These are phyloP conservation scores for Aleiodes leptofemur DNA, from an alignment of 2,888 invertebrate species.

Conservation along the genomic window DNA sequence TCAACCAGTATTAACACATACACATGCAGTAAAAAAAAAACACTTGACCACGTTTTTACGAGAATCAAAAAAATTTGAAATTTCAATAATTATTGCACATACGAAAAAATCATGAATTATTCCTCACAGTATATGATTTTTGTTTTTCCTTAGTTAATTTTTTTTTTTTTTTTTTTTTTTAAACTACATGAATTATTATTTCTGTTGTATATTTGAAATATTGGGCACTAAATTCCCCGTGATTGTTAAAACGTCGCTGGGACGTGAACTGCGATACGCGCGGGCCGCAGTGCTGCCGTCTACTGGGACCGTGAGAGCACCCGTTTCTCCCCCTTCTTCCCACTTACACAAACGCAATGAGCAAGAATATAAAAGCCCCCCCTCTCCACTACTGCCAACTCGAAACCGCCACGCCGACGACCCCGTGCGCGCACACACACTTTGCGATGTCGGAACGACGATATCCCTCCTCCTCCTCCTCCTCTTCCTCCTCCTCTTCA, in stretches of 20 bases:
- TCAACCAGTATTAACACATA: conserved; percentile 3
- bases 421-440: conserved; percentile 61
- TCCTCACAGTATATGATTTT: too few relatives aligned
- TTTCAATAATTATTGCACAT: too few relatives aligned
- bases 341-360: conserved; percentile 51
- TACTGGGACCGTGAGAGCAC: conserved; percentile 69
- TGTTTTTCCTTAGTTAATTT: too few relatives aligned
- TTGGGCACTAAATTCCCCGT: conserved; percentile 29
- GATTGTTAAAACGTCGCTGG: conserved; percentile 45
- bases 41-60: conserved; percentile 11
- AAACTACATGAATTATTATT: too few relatives aligned
- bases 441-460: conserved; percentile 57
- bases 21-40: not conserved
- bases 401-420: conserved; percentile 50
- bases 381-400: conserved; percentile 32
- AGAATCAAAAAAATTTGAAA: too few relatives aligned
- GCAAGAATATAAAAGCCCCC: conserved; percentile 33
- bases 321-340: conserved; percentile 62
- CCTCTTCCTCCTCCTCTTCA: conserved; percentile 30
- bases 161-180: too few relatives aligned
- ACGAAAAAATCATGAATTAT: too few relatives aligned
- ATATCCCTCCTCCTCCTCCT: conserved; percentile 37
- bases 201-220: not conserved
- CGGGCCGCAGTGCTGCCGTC: conserved; percentile 75
- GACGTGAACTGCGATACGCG: conserved; percentile 71